Evolutionary conservation across 2,797 vertebrate species (phyloP).

Genomic region (Gorsachius magnificus): DNA sequence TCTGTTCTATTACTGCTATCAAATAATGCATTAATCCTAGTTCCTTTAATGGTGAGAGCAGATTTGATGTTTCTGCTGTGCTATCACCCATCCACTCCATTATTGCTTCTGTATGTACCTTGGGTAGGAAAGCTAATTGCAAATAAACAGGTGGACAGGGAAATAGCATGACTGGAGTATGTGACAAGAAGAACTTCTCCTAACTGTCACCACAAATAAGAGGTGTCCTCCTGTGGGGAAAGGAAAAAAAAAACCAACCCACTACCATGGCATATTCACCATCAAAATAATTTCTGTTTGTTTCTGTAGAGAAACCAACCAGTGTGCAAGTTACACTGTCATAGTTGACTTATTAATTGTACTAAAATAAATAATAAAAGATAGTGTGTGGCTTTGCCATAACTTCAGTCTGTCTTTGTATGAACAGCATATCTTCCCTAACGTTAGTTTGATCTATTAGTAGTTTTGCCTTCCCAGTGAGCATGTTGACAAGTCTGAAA

Average conservation of each 20-base stretch:
- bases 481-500: neutral
- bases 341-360: neutral
- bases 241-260: neutral
- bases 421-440: neutral
- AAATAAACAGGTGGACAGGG: neutral
- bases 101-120: neutral
- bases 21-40: neutral
- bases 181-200: neutral
- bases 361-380: neutral
- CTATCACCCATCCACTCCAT: neutral
- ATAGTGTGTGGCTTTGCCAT: neutral
- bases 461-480: neutral
- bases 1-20: neutral
- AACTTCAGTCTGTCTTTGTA: neutral
- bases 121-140: neutral
- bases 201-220: neutral
- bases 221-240: neutral
- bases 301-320: neutral
- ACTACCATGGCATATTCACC: neutral
- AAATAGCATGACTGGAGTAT: accelerated
- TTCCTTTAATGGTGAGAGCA: neutral
- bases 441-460: neutral
- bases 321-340: neutral
- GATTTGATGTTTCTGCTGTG: neutral
- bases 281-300: neutral